Percentiles rank a stretch among this genome's conserved stretches.
phyloP scores from a whole-genome alignment of 2,113 vertebrate species.

The Pteropus alecto region DNA sequence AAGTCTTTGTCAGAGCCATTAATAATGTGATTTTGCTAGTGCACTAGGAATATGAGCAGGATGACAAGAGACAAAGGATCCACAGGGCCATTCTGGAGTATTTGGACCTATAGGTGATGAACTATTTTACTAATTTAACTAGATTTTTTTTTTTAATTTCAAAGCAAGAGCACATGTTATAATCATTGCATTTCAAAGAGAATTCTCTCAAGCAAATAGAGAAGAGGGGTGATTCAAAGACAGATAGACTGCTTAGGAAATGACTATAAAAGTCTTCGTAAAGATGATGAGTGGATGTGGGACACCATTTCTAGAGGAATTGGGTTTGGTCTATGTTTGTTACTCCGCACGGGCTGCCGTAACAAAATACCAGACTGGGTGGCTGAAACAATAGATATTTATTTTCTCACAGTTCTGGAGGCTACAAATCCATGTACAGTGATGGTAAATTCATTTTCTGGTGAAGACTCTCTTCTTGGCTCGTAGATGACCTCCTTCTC shows the following conservation, averaged over 20 bases:
- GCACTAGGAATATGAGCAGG: background rate
- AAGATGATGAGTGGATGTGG: no score
- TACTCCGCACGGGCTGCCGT: background rate
- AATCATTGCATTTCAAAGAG: background rate
- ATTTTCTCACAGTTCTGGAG: background rate
- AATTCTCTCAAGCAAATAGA: background rate
- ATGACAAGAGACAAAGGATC: background rate
- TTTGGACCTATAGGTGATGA: background rate
- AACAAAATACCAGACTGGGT: background rate
- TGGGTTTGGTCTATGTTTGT: background rate
- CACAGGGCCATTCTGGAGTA: background rate
- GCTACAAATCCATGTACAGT: background rate
- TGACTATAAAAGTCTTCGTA: background rate
- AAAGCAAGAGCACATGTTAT: background rate
- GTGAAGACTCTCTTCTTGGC: background rate
- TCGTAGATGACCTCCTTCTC: background rate
- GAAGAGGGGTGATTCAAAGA: background rate
- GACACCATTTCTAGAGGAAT: background rate
- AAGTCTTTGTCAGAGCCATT: background rate
- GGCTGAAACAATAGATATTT: background rate
- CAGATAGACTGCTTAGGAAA: background rate
- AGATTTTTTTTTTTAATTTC: background rate
- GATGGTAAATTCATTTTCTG: background rate
- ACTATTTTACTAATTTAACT: background rate
- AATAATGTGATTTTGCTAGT: background rate